phyloP scores from a whole-genome alignment of 2,888 invertebrate species.

The Platycheirus rosarum region DNA sequence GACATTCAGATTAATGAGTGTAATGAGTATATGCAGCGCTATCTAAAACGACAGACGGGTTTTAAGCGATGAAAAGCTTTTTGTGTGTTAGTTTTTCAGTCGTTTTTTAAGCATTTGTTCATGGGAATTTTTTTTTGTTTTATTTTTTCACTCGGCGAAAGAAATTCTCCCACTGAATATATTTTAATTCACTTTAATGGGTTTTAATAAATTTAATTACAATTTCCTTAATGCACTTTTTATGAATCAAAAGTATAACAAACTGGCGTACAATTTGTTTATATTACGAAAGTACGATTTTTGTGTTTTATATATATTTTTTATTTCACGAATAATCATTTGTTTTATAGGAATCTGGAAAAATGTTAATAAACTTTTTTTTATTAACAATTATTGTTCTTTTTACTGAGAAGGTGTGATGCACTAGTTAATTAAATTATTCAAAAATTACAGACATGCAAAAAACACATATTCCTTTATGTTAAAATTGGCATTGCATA shows the following conservation, averaged over 20 bases:
- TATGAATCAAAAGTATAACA: no score
- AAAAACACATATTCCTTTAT: no score
- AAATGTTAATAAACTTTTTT: no score
- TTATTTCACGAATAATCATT: no score
- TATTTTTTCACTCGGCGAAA: slow-evolving; percentile 19
- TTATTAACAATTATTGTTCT: no score
- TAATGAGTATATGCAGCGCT: slow-evolving; percentile 21
- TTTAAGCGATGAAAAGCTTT: slow-evolving; percentile 10
- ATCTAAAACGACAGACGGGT: slow-evolving; percentile 9
- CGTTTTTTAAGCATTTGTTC: background rate
- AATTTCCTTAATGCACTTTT: slow-evolving; percentile 1
- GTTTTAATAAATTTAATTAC: slow-evolving; percentile 53
- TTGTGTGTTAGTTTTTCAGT: slow-evolving; percentile 4
- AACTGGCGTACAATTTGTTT: no score
- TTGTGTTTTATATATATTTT: no score
- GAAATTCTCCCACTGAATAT: slow-evolving; percentile 41
- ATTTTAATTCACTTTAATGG: slow-evolving; percentile 55
- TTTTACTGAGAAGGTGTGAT: background rate
- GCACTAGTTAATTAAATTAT: no score
- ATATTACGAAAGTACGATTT: no score
- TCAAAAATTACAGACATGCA: no score
- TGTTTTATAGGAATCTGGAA: no score
- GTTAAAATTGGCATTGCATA: no score
- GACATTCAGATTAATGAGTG: slow-evolving; percentile 49
- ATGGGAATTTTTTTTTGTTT: background rate